phyloP scores from a whole-genome alignment of 2,113 vertebrate genomes.

The Ursus arctos region DNA sequence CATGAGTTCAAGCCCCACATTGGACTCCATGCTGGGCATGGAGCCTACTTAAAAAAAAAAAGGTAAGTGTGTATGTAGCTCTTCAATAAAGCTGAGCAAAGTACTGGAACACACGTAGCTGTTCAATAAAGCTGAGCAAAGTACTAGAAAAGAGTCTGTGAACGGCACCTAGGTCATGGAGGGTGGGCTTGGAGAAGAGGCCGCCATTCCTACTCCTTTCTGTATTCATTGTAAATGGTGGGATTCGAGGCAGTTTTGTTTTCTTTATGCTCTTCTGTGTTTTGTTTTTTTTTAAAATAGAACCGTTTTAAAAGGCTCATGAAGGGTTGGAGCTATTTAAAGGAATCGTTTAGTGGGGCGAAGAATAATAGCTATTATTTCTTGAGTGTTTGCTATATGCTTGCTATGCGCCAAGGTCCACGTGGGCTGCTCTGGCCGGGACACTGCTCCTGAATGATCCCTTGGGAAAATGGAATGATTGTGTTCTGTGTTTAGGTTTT shows the following conservation, averaged over 20 bases:
- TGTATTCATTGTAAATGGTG: background rate
- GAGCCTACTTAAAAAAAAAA: background rate
- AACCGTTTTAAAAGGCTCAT: background rate
- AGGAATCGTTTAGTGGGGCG: slow-evolving; percentile 12
- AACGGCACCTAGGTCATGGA: background rate
- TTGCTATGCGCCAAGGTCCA: background rate
- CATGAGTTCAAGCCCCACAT: accelerated
- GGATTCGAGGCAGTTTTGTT: background rate
- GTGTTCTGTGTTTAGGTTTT: background rate
- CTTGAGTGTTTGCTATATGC: background rate
- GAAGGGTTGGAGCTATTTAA: slow-evolving; percentile 4
- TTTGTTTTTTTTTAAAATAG: background rate
- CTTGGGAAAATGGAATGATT: background rate
- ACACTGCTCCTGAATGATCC: background rate
- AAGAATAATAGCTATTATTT: slow-evolving; percentile 43
- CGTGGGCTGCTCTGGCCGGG: background rate
- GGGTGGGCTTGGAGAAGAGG: background rate
- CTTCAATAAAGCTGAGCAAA: background rate
- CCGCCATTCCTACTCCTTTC: background rate
- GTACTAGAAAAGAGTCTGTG: background rate
- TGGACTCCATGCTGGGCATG: background rate
- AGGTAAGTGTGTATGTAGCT: background rate
- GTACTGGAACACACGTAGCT: background rate
- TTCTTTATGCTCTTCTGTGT: background rate
- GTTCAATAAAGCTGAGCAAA: background rate